Conservation (phyloP, 1,140 invertebrate species). For the Caenorhabditis latens region DNA sequence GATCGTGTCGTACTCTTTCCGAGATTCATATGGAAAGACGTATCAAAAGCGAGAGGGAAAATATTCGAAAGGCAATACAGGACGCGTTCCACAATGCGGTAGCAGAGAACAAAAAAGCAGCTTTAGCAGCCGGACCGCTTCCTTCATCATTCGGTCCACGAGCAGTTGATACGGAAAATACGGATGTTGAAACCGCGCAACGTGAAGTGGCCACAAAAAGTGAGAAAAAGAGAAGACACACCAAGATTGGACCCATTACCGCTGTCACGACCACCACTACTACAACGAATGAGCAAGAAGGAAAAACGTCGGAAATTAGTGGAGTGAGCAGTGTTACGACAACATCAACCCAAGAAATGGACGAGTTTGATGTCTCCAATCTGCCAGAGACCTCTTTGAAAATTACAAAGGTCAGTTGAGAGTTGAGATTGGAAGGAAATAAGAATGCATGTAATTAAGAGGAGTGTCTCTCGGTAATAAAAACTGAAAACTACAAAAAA, state of each 20-base stretch:
- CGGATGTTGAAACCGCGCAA: conserved; percentile 31
- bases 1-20: not conserved
- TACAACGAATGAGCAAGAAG: conserved; percentile 16
- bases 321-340: conserved; percentile 35
- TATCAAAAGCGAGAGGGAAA: not conserved
- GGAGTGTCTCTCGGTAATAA: not conserved
- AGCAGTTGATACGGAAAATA: conserved; percentile 2
- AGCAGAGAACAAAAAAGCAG: not conserved
- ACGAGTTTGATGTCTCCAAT: conserved; percentile 47
- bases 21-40: conserved; percentile 19
- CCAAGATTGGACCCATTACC: conserved; percentile 44
- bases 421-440: not conserved
- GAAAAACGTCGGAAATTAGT: conserved; percentile 33
- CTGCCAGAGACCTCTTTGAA: conserved; percentile 32
- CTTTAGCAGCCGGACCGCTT: not conserved
- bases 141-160: not conserved
- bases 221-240: conserved; percentile 41
- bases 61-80: conserved; percentile 3
- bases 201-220: not conserved
- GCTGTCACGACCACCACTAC: conserved; percentile 5
- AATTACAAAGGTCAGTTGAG: conserved; percentile 19
- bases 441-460: too few species aligned
- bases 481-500: not conserved
- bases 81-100: not conserved
- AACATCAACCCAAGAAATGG: conserved; percentile 2